phyloP scores from a whole-genome alignment of 2,113 vertebrate species.

The Taxidea taxus region DNA sequence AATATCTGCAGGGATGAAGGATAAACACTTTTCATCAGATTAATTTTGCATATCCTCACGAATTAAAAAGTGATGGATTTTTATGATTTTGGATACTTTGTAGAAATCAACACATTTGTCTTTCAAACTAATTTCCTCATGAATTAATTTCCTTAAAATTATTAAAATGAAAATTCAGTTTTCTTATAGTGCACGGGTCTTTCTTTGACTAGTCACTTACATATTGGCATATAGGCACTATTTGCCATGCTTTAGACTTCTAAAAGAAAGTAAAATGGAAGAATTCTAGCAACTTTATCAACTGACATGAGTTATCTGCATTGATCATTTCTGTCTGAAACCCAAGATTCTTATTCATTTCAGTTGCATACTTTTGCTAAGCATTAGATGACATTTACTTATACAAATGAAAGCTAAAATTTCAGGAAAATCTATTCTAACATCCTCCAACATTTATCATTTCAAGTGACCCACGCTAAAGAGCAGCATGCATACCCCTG shows the following conservation, averaged over 20 bases:
- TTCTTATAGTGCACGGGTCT: not conserved
- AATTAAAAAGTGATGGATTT: not conserved
- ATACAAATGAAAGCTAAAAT: conserved; percentile 79
- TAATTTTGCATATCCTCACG: not conserved
- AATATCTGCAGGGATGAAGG: not conserved
- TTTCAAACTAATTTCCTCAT: conserved; percentile 34
- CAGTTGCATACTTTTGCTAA: conserved; percentile 77
- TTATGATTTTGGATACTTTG: not conserved
- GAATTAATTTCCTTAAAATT: conserved; percentile 2
- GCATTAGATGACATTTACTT: conserved; percentile 80
- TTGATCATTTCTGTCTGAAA: conserved; percentile 79
- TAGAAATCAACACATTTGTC: conserved; percentile 37
- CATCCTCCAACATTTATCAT: conserved; percentile 81
- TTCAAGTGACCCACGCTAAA: conserved; percentile 84
- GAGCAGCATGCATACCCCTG: conserved; percentile 54
- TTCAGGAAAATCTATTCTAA: conserved; percentile 82
- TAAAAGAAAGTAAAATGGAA: not conserved
- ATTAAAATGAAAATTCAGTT: conserved; percentile 26
- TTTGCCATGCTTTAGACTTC: not conserved
- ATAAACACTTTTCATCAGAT: not conserved
- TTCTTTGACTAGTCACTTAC: not conserved
- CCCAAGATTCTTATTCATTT: conserved; percentile 76
- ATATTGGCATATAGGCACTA: not conserved
- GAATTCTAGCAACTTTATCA: not conserved
- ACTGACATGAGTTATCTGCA: conserved; percentile 65